These are phyloP conservation scores for Meganola albula DNA, from an alignment of 2,888 invertebrate species.

Conservation along the genomic window DNA sequence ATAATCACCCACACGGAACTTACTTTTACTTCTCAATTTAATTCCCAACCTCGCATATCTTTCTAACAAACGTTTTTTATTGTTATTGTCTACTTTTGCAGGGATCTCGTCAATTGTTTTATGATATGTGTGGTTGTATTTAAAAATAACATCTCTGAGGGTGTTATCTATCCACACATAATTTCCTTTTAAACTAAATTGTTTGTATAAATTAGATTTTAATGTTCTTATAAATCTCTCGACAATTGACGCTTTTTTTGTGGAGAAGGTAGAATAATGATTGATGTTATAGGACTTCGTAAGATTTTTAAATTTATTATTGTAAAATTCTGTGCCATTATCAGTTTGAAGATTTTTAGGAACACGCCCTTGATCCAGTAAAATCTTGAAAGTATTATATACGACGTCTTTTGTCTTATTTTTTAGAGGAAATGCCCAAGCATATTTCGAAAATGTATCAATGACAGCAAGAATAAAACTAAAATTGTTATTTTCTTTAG, in stretches of 20 bases:
- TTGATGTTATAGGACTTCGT: slow-evolving; percentile 27
- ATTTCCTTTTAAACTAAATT: slow-evolving; percentile 5
- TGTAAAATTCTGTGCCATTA: slow-evolving; percentile 24
- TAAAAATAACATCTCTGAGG: slow-evolving; percentile 2
- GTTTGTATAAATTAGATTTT: slow-evolving; percentile 3
- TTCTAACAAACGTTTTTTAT: slow-evolving; percentile 19
- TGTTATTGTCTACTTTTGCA: slow-evolving; percentile 11
- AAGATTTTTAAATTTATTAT: slow-evolving; percentile 27
- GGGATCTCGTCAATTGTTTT: slow-evolving; percentile 9
- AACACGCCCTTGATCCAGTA: slow-evolving; percentile 1
- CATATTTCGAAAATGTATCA: slow-evolving; percentile 16
- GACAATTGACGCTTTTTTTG: slow-evolving; percentile 18
- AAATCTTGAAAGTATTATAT: slow-evolving; percentile 2
- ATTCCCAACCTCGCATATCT: neutral
- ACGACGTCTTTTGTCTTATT: slow-evolving; percentile 7
- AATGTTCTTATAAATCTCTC: slow-evolving; percentile 4
- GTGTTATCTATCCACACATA: slow-evolving; percentile 8
- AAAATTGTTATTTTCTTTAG: slow-evolving; percentile 10
- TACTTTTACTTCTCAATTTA: neutral
- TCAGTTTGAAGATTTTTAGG: slow-evolving; percentile 23
- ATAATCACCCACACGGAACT: slow-evolving; percentile 6
- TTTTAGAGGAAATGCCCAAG: slow-evolving; percentile 12
- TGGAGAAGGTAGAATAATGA: slow-evolving; percentile 14
- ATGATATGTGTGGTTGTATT: slow-evolving; percentile 10
- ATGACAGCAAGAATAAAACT: slow-evolving; percentile 13